Base-by-base conservation (phyloP, 2,888 invertebrate species). In the Halictus quadricinctus region DNA sequence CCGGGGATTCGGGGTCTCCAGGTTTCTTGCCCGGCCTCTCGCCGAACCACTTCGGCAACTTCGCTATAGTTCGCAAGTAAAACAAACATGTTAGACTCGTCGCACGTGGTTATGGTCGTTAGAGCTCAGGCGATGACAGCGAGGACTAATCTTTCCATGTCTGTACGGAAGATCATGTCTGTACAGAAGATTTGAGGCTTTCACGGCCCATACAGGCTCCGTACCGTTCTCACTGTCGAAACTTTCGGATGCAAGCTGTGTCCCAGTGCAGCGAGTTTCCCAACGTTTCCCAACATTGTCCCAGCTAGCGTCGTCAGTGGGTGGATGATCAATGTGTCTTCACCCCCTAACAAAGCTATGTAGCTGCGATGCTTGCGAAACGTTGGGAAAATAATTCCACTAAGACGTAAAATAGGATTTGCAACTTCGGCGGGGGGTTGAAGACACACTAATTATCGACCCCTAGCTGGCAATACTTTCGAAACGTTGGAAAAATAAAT, bases 41-140 rank as follows among this genome's bases (percentile, higher is more conserved):
- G 93, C 98, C 98, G 96, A 98, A 98, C 98, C 98, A 98, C 95
- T 98, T 98, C 93, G 98, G 98, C 95, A 98, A 96, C 96, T 97
- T 97, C 96, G 98, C 98, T 98, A 95, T 93, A 12, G 58, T 78
- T 64, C 13, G 21, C 12, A 58, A 48, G n/a, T n/a, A n/a, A 46
- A 12, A 70, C 15, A n/a, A 10, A 43, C n/a, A 7, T 54, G n/a
- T 70, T 70, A 70, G 41, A 70, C n/a, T 70, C 0, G 36, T n/a
- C n/a, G 70, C 12, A n/a, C 21, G 21, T 6, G 43, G 12, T 13
- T 6, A 43, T 46, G 12, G 41, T 43, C 41, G 70, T 36, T 41
- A 21, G 70, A 41, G 70, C 70, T 41, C 50, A 18, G 25, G 36
- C 77, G 60, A 84, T 25, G 74, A 41, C 0, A 64, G 70, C 77